Conservation (phyloP, 2,113 vertebrate genomes). For the Cavia aperea region DNA sequence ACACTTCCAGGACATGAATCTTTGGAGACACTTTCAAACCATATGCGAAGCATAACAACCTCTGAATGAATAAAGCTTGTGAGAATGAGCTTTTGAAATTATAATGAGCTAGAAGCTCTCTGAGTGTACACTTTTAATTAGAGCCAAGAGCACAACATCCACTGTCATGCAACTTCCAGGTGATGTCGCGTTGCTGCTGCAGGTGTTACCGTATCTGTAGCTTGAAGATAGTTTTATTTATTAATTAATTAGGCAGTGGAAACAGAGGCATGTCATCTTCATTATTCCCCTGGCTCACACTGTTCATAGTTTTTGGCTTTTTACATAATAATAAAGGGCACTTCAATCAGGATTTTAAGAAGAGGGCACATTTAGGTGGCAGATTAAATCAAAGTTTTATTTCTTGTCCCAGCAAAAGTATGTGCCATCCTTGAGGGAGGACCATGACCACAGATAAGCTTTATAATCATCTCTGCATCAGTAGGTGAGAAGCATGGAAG, state of each 20-base stretch:
- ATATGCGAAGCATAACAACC: not conserved
- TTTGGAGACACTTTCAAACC: not conserved
- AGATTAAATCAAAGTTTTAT: not conserved
- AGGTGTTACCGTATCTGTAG: not conserved
- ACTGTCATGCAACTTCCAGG: not conserved
- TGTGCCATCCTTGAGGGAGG: not conserved
- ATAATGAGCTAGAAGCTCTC: not conserved
- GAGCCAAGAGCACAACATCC: not conserved
- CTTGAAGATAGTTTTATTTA: slow-evolving; percentile 3
- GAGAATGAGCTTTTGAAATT: not conserved
- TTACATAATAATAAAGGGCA: not conserved
- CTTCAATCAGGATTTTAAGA: not conserved
- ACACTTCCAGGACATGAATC: not conserved
- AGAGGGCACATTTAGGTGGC: not conserved
- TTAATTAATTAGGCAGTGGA: not conserved
- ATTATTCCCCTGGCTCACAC: not conserved
- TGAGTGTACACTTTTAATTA: not conserved
- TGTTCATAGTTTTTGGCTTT: not conserved
- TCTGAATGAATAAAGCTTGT: not conserved
- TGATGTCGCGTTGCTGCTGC: rapidly evolving
- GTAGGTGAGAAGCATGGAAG: not conserved
- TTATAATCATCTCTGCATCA: no score
- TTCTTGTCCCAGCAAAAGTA: not conserved
- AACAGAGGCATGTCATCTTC: not conserved
- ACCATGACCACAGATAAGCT: not conserved